These are phyloP conservation scores for Gobius niger DNA, from an alignment of 2,113 vertebrate genomes.

Conservation along the genomic window DNA sequence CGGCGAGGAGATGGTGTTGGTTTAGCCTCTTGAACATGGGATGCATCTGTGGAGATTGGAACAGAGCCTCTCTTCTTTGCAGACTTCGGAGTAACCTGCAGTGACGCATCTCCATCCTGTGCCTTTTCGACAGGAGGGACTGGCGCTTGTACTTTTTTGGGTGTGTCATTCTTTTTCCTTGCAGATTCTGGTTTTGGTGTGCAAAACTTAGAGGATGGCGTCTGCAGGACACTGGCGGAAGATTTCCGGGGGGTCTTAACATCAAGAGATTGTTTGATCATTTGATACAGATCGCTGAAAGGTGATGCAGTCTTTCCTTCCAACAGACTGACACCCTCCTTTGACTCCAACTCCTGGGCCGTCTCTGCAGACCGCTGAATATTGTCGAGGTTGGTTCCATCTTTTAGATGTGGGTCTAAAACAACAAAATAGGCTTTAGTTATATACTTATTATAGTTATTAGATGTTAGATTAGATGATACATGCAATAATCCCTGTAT, in stretches of 20 bases:
- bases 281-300: slow-evolving; percentile 82
- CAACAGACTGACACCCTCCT: slow-evolving; percentile 29
- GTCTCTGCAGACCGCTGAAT: slow-evolving; percentile 59
- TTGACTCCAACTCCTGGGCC: slow-evolving; percentile 40
- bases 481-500: too few species aligned
- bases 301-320: slow-evolving; percentile 73
- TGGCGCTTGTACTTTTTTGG: slow-evolving; percentile 20
- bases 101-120: neutral
- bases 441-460: too few species aligned
- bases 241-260: slow-evolving; percentile 64
- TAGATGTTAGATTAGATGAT: too few species aligned
- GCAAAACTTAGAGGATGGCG: slow-evolving; percentile 19
- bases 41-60: slow-evolving; percentile 6
- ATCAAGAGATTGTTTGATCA: slow-evolving; percentile 76
- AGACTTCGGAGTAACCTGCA: slow-evolving; percentile 38
- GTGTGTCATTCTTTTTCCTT: slow-evolving; percentile 17
- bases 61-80: slow-evolving; percentile 47
- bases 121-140: neutral
- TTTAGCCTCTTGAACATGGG: neutral
- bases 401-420: slow-evolving; percentile 69
- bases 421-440: neutral
- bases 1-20: slow-evolving; percentile 12
- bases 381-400: slow-evolving; percentile 68
- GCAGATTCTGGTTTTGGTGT: slow-evolving; percentile 23
- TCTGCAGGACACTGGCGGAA: slow-evolving; percentile 48